These are phyloP conservation scores for Panzeria rudis DNA, from an alignment of 2,888 invertebrate genomes.

Conservation along the genomic window DNA sequence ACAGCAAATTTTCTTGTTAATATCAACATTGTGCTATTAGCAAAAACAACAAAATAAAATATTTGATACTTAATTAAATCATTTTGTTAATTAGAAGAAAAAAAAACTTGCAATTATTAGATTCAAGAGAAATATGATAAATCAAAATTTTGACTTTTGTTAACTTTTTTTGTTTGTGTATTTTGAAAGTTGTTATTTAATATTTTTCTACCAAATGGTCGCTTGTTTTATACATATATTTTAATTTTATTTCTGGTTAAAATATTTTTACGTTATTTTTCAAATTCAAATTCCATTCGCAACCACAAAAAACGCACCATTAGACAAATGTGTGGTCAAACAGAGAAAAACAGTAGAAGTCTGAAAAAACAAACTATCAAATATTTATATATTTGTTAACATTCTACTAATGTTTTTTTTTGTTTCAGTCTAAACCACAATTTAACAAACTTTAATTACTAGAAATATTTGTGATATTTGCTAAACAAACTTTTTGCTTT, in stretches of 20 bases:
- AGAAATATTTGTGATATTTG: conserved; percentile 14
- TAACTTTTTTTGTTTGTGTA: conserved; percentile 4
- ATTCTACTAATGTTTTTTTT: conserved; percentile 19
- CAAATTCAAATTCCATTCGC: conserved; percentile 66
- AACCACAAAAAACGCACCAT: conserved; percentile 66
- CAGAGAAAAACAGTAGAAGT: neutral
- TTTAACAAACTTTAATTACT: conserved; percentile 54
- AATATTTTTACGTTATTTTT: conserved; percentile 54
- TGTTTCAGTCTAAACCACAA: conserved; percentile 45
- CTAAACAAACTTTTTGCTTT: conserved; percentile 11
- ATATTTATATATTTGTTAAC: conserved; percentile 40
- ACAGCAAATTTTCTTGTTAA: neutral
- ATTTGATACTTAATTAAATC: conserved; percentile 19
- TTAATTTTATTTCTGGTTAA: conserved; percentile 12
- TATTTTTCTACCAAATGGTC: conserved; percentile 25
- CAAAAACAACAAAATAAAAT: neutral
- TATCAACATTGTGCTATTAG: neutral
- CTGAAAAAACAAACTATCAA: neutral
- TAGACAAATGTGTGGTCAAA: conserved; percentile 66
- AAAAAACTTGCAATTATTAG: neutral
- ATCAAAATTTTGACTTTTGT: conserved; percentile 15
- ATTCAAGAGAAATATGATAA: conserved; percentile 42
- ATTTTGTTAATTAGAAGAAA: conserved; percentile 19
- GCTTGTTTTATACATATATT: conserved; percentile 19
- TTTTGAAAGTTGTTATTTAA: conserved; percentile 66